Base-by-base conservation (phyloP, 1,140 invertebrate species). In the Drosophila pseudoananassae region DNA sequence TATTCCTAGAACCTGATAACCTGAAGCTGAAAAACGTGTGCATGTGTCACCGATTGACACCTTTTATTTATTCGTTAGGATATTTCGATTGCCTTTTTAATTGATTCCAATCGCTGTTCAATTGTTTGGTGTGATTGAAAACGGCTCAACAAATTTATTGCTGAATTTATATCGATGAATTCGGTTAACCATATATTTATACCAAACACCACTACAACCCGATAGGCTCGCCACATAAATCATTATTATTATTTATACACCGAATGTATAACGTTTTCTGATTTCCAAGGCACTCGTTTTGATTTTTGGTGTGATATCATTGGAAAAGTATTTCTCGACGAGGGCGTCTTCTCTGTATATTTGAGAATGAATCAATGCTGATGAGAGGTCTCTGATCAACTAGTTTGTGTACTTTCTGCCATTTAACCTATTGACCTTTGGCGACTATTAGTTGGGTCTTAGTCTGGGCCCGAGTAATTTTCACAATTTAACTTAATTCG, bases 41-140 rank as follows among this genome's bases (percentile, higher is more conserved):
- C 14, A 40, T 40, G n/a, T 40, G 38, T 40, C n/a, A 40, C n/a
- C 38, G 50, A 33, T 58, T 66, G 63, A 29, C 54, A 51, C 33
- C 43, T 43, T 54, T 69, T 82, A 87, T 85, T 78, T 59, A 75
- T 81, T 82, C 65, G 69, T 76, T 87, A 82, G 53, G 78, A 88
- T 88, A 87, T 88, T 76, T 76, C 71, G 78, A 87, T 88, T 88
- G 83, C 78, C 50, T 25, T 76, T 82, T 87, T 87, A 87, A 87
- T 87, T 87, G 80, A 84, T 84, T 79, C 63, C 75, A 84, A 84
- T 83, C 79, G 79, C 53, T 78, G 81, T 88, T 85, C 82, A 85
- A 85, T 87, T 76, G 83, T 88, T 89, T 78, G 83, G 83, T 87
- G 83, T 87, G 83, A 87, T 87, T 87, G 85, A 87, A 87, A 88